Conservation (phyloP, 2,113 vertebrate species). For the Lycaon pictus region DNA sequence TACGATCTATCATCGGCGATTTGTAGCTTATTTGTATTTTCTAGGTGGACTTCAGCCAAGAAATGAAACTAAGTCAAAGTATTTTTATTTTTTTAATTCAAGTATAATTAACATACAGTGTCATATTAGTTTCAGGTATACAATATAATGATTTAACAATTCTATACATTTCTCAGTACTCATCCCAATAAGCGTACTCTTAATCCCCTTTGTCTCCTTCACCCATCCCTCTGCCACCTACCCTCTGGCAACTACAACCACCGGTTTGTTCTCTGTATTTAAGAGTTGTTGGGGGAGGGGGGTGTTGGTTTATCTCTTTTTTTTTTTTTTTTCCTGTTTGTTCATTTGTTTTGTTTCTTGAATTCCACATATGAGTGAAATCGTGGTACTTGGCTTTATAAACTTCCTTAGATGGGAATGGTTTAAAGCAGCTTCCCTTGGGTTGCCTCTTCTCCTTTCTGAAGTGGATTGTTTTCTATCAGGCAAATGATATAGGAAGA, state of each 20-base stretch:
- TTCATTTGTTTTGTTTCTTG: not conserved
- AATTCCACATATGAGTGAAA: not conserved
- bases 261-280: not conserved
- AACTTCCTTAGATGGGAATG: not conserved
- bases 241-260: not conserved
- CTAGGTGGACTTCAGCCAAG: not conserved
- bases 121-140: not conserved
- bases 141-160: not conserved
- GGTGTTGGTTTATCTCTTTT: not conserved
- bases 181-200: not conserved
- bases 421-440: not conserved
- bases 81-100: not conserved
- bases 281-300: not conserved
- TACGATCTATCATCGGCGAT: not conserved
- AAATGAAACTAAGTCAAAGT: slow-evolving; percentile 41
- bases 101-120: not conserved
- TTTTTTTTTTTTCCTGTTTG: not conserved
- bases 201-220: not conserved
- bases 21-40: slow-evolving; percentile 19
- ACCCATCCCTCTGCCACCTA: rapidly evolving
- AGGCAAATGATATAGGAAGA: not conserved
- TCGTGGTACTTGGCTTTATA: not conserved
- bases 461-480: not conserved
- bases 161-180: not conserved
- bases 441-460: not conserved